phyloP scores from a whole-genome alignment of 2,113 vertebrate species.

The Tetrao urogallus region DNA sequence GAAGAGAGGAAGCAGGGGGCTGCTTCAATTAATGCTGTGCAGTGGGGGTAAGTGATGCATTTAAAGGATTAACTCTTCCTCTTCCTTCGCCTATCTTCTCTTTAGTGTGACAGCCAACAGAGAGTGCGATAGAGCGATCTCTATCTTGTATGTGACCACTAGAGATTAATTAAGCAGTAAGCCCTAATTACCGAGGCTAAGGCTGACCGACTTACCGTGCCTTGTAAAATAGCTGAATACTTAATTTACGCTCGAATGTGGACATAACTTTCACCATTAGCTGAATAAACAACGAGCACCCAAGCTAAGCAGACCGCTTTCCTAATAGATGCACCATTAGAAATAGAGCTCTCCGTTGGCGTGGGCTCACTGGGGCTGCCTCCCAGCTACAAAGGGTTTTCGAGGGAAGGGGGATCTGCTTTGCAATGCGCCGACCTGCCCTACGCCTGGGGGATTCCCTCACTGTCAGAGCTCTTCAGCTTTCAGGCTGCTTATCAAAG shows the following conservation, averaged over 20 bases:
- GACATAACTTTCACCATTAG: slow-evolving; percentile 56
- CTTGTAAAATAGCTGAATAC: slow-evolving; percentile 63
- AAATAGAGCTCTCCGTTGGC: not conserved
- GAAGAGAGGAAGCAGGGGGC: not conserved
- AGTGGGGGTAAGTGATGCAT: not conserved
- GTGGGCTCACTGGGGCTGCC: not conserved
- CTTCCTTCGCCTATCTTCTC: not conserved
- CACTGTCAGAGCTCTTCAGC: not conserved
- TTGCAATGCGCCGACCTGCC: not conserved
- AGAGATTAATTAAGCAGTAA: slow-evolving; percentile 67
- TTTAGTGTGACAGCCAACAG: not conserved
- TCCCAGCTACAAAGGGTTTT: not conserved
- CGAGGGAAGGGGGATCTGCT: not conserved
- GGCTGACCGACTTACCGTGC: slow-evolving; percentile 51
- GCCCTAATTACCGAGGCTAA: slow-evolving; percentile 61
- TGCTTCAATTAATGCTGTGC: accelerated
- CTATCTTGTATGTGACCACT: not conserved
- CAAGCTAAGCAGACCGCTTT: not conserved
- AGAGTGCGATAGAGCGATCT: not conserved
- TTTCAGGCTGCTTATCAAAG: not conserved
- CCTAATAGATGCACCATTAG: not conserved
- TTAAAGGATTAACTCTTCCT: slow-evolving; percentile 19
- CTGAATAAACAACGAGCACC: slow-evolving; percentile 54
- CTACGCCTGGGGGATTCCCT: not conserved
- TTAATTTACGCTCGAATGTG: slow-evolving; percentile 39